Evolutionary conservation across 2,888 invertebrate species (phyloP).

Genomic region (Desoria tigrina): DNA sequence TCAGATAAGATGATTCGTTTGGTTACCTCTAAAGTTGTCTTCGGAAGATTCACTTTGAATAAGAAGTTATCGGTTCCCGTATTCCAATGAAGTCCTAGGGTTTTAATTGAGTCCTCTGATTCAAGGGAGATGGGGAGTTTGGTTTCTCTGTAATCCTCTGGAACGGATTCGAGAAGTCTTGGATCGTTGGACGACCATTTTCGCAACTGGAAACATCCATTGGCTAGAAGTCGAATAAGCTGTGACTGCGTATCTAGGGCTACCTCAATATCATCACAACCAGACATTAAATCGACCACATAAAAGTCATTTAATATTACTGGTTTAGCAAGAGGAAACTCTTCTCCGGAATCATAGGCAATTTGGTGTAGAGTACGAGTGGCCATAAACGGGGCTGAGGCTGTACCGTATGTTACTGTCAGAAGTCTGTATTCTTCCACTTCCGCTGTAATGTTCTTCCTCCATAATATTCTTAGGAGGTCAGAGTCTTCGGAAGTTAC

Average conservation of each 20-base stretch:
- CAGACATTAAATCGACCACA: constrained; percentile 46
- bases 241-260: neutral
- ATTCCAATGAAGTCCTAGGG: too few species aligned
- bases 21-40: constrained; percentile 16
- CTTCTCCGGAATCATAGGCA: constrained; percentile 45
- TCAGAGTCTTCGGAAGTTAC: too few species aligned
- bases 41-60: neutral
- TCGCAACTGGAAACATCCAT: neutral
- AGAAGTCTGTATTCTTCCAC: too few species aligned
- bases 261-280: neutral
- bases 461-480: too few species aligned
- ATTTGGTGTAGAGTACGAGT: constrained; percentile 50
- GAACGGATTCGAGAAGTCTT: too few species aligned
- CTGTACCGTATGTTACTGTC: constrained; percentile 55
- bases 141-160: too few species aligned
- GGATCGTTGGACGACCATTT: constrained; percentile 26
- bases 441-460: too few species aligned
- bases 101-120: neutral
- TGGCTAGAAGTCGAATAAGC: neutral
- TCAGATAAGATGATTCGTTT: constrained; percentile 50
- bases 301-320: constrained; percentile 56
- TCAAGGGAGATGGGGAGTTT: neutral
- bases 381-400: constrained; percentile 53
- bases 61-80: neutral
- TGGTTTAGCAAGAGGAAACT: constrained; percentile 54